Evolutionary conservation across 2,888 invertebrate genomes (phyloP), one percentile per base, ranked within the genome.

Genomic region (Idaea dimidiata): DNA sequence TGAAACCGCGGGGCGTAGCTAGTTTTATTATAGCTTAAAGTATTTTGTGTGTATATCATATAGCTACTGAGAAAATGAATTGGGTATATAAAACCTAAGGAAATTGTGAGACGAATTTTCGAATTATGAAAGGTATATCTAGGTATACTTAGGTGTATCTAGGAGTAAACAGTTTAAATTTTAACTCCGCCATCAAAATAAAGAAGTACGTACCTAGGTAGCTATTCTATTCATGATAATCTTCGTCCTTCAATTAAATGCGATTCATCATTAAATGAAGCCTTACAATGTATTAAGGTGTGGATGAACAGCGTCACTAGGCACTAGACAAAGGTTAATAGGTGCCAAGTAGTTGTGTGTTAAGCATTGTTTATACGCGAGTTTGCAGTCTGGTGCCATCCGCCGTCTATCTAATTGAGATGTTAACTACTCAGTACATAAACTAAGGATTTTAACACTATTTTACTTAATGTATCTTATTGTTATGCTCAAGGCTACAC

Each of bases 231-330:
- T 43, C 3, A 6, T 43, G 14, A 3, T 43, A 2, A 43, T 10
- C 43, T 10, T 43, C 59, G 73, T 67, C 77, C 74, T 79, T 67
- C 63, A 67, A 62, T 59, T 65, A 69, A 64, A 61, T 62, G 66
- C 68, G 65, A 68, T 70, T 70, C 66, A 69, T 72, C 66, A 64
- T 67, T 67, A 24, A 24, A 24, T 24, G 72, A 70, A 72, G 66
- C 72, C 72, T 66, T 66, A 72, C 32, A 54, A 56, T 64, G 59
- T 43, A 43, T 53, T 32, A 5, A 59, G 60, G 68, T 65, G 70
- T 62, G 69, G 65, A 72, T 68, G 67, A 67, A 61, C 65, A 64
- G 62, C 65, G 61, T 59, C 62, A 60, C 63, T 59, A 43, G 55
- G 54, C 58, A 59, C 61, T 53, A 63, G 61, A 61, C 63, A 68